These are phyloP conservation scores for Perca fluviatilis DNA, from an alignment of 2,113 vertebrate species.

Conservation along the genomic window DNA sequence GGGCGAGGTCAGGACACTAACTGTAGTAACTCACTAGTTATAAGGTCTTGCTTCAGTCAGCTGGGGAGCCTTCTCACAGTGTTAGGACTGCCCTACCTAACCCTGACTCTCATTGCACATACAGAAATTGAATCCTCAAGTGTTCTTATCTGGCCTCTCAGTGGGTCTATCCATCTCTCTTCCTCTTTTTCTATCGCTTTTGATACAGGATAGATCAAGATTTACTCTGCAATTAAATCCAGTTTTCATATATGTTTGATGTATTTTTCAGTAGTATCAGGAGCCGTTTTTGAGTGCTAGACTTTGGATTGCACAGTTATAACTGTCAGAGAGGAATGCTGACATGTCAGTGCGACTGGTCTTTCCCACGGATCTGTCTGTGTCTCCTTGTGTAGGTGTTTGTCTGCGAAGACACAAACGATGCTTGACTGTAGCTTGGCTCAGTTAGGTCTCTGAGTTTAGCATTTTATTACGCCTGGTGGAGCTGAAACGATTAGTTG, in stretches of 20 bases:
- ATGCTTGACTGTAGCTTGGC: neutral
- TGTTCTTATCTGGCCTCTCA: neutral
- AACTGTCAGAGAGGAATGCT: conserved; percentile 66
- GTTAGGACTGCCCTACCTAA: neutral
- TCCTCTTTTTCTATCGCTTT: neutral
- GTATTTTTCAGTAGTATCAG: conserved; percentile 25
- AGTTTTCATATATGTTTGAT: conserved; percentile 24
- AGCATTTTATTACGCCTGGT: neutral
- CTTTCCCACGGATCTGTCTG: conserved; percentile 64
- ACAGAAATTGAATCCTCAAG: neutral
- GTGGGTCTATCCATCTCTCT: neutral
- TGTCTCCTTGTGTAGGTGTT: conserved; percentile 28
- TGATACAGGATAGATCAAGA: neutral
- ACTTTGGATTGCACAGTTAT: conserved; percentile 36
- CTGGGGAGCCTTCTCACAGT: conserved; percentile 31
- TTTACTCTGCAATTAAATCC: neutral
- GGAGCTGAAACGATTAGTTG: neutral
- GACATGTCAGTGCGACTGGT: conserved; percentile 54
- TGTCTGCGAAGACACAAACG: conserved; percentile 34
- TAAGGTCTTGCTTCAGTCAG: conserved; percentile 64
- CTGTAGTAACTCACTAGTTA: conserved; percentile 46
- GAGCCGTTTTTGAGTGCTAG: conserved; percentile 19
- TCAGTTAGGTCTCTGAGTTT: neutral
- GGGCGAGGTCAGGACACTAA: conserved; percentile 32
- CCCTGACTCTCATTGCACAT: neutral